These are phyloP conservation scores for Notechis scutatus DNA, from an alignment of 2,113 vertebrate genomes.

Conservation along the genomic window DNA sequence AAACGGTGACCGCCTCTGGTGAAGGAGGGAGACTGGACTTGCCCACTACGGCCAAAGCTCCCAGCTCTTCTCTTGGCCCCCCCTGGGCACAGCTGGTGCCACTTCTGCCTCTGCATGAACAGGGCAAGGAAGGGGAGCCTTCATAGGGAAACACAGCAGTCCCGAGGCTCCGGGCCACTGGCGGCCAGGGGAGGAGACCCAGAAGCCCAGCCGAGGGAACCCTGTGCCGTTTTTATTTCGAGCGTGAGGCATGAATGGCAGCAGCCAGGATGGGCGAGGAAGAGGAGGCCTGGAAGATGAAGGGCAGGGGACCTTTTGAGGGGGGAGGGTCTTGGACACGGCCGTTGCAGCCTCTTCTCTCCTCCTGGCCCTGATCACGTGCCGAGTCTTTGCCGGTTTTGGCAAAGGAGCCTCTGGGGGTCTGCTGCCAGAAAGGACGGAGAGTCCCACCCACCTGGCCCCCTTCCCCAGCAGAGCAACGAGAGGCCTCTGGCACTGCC, in stretches of 20 bases:
- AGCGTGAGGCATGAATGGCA: neutral
- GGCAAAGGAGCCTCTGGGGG: neutral
- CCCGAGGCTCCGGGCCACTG: neutral
- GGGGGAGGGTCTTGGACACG: neutral
- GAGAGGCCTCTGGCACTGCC: neutral
- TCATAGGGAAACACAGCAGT: too few species aligned
- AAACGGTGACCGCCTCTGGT: conserved; percentile 45
- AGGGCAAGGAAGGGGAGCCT: neutral
- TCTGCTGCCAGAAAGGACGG: neutral
- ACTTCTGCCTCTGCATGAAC: neutral
- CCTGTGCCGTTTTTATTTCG: neutral
- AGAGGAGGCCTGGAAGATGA: too few species aligned
- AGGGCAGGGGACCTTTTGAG: accelerated
- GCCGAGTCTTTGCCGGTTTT: neutral
- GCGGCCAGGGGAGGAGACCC: neutral
- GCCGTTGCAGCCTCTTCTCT: neutral
- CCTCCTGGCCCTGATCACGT: conserved; percentile 45
- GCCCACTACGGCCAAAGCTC: neutral
- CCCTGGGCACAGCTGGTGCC: neutral
- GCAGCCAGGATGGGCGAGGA: neutral
- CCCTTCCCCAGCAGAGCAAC: neutral
- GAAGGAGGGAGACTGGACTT: conserved; percentile 47
- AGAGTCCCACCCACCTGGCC: neutral
- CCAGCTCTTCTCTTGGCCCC: neutral
- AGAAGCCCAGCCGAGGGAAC: too few species aligned